Evolutionary conservation across 2,797 vertebrate genomes (phyloP).

Genomic region (Crocidura indochinensis): DNA sequence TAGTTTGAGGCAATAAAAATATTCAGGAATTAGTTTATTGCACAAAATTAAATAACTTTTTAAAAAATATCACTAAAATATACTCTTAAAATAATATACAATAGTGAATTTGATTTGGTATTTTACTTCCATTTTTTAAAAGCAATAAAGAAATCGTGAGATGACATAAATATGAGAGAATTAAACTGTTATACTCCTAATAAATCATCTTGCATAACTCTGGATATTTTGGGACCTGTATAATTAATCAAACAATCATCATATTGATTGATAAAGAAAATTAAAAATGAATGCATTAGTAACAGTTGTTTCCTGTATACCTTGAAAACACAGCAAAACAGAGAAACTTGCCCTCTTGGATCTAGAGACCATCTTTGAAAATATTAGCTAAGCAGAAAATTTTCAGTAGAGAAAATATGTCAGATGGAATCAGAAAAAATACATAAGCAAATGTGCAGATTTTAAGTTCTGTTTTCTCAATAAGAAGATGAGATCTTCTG

Average conservation of each 20-base stretch:
- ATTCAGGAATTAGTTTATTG: neutral
- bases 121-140: conserved; percentile 4
- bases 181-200: neutral
- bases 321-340: too few relatives aligned
- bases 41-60: neutral
- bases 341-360: too few relatives aligned
- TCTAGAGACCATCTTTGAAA: too few relatives aligned
- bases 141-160: neutral
- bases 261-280: neutral
- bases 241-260: neutral
- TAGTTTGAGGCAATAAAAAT: neutral
- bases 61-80: neutral
- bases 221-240: too few relatives aligned
- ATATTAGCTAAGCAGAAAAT: too few relatives aligned
- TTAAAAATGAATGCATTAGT: neutral
- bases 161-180: neutral
- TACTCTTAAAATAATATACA: neutral
- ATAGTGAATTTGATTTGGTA: neutral
- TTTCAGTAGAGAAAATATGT: too few relatives aligned
- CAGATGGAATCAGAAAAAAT: too few relatives aligned
- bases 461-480: too few relatives aligned
- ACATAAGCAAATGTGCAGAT: too few relatives aligned
- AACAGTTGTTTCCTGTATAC: too few relatives aligned
- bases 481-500: too few relatives aligned
- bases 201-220: too few relatives aligned